These are phyloP conservation scores for Sebastes taczanowskii DNA, from an alignment of 2,797 vertebrate genomes.

Conservation along the genomic window DNA sequence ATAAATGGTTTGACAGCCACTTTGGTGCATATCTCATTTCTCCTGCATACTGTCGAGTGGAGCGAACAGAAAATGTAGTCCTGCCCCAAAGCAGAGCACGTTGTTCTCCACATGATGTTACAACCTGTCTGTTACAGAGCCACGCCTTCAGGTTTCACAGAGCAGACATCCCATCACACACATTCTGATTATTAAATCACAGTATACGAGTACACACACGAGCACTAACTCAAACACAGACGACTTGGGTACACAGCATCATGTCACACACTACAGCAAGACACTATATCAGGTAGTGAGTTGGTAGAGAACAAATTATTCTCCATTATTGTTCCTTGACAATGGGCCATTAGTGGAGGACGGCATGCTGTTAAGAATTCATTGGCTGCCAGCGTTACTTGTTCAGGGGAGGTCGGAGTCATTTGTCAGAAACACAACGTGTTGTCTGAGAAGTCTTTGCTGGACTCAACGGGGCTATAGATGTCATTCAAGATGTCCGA, in stretches of 20 bases:
- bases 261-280: not conserved
- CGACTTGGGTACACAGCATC: not conserved
- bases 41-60: not conserved
- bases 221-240: not conserved
- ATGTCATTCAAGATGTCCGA: not conserved
- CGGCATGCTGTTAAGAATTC: constrained; percentile 50
- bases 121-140: not conserved
- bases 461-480: not conserved
- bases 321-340: constrained; percentile 53
- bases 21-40: constrained; percentile 29
- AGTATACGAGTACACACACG: constrained; percentile 8
- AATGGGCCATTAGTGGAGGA: constrained; percentile 54
- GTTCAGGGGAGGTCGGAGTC: constrained; percentile 39
- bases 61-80: constrained; percentile 14
- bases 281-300: constrained; percentile 19
- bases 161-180: not conserved
- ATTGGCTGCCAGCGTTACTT: constrained; percentile 46
- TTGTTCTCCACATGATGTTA: constrained; percentile 1
- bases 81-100: constrained; percentile 6
- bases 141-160: not conserved
- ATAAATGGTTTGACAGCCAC: constrained; percentile 52
- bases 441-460: constrained; percentile 10
- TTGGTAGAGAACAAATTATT: constrained; percentile 49
- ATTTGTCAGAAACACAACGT: constrained; percentile 42
- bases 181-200: constrained; percentile 16